These are phyloP conservation scores for Drosophila nigrodunni DNA, from an alignment of 1,140 invertebrate species.

Conservation along the genomic window DNA sequence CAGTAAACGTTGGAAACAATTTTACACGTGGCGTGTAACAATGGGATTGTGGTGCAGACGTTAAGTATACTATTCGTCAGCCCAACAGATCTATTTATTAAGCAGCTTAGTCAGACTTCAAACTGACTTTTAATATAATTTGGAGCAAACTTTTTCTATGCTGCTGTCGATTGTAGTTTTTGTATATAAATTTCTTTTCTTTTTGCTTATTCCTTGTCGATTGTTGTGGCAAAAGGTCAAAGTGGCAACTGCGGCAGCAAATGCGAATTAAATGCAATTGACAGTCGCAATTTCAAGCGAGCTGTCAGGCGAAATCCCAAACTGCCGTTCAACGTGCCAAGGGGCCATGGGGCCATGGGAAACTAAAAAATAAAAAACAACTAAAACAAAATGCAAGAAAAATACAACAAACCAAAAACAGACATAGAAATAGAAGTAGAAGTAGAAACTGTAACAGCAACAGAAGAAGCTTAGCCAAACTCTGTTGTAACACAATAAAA, in stretches of 20 bases:
- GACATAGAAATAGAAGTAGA: conserved; percentile 4
- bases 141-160: conserved; percentile 10
- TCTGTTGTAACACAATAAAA: conserved; percentile 79
- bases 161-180: conserved; percentile 19
- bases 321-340: conserved; percentile 46
- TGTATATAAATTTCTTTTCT: not conserved
- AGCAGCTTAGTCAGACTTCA: not conserved
- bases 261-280: conserved; percentile 81
- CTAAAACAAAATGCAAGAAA: conserved; percentile 27
- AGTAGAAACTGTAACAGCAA: conserved; percentile 2
- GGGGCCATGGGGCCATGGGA: conserved; percentile 23
- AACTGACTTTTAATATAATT: conserved; percentile 16
- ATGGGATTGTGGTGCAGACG: conserved; percentile 25
- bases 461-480: conserved; percentile 54
- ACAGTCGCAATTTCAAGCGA: conserved; percentile 81
- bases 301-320: conserved; percentile 78
- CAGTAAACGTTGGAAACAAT: conserved; percentile 64
- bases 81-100: conserved; percentile 11
- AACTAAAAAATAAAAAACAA: conserved; percentile 22
- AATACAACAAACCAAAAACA: conserved; percentile 19
- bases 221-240: conserved; percentile 55
- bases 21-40: conserved; percentile 45
- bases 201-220: not conserved
- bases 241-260: conserved; percentile 49
- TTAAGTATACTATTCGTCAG: conserved; percentile 14